Evolutionary conservation across 1,140 invertebrate genomes (phyloP).

Genomic region (Sarcophaga peregrina): DNA sequence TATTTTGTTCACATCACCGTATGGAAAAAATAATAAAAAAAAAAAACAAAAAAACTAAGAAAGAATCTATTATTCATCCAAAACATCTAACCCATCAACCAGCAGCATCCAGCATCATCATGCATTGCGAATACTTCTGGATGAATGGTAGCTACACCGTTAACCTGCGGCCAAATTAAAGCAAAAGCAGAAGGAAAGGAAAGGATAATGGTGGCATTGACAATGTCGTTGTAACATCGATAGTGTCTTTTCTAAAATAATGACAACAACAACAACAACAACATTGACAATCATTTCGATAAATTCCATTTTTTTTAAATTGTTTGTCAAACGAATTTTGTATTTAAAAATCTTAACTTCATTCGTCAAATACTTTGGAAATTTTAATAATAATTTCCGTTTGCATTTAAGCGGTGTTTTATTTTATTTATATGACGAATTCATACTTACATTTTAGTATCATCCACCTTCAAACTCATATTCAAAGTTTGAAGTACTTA

Average conservation of each 20-base stretch:
- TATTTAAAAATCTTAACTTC: too few relatives aligned
- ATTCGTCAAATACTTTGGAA: too few relatives aligned
- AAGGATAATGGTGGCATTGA: neutral
- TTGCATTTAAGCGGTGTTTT: too few relatives aligned
- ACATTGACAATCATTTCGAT: neutral
- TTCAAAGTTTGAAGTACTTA: too few relatives aligned
- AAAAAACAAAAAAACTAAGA: neutral
- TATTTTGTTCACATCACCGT: conserved; percentile 13
- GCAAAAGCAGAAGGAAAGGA: too few relatives aligned
- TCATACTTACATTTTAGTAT: too few relatives aligned
- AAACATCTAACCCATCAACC: neutral
- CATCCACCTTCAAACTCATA: too few relatives aligned
- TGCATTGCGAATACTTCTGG: neutral
- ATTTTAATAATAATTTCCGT: too few relatives aligned
- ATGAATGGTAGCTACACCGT: neutral
- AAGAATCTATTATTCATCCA: conserved; percentile 22
- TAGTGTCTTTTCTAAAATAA: neutral
- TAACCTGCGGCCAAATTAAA: too few relatives aligned
- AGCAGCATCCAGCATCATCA: neutral
- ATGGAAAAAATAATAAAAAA: neutral
- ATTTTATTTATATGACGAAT: too few relatives aligned
- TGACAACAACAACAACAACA: neutral
- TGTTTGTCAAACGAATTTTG: too few relatives aligned
- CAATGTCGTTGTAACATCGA: neutral
- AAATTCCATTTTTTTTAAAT: too few relatives aligned